Percentiles rank a stretch among this genome's conserved stretches.
Conservation (phyloP, 2,113 vertebrate species). For the Syngnathus scovelli region DNA sequence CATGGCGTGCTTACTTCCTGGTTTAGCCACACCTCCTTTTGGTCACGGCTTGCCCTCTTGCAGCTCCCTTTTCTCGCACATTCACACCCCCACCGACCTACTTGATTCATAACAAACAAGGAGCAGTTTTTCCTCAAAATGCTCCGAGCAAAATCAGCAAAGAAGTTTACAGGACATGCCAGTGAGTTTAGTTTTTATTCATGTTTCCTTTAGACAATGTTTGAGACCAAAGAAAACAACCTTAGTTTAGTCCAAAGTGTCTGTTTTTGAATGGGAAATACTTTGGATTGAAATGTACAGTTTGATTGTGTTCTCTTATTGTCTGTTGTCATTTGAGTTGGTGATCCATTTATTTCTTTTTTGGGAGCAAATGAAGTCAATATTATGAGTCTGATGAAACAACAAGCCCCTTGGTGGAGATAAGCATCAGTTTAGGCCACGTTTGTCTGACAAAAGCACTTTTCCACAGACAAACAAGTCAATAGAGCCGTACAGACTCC, state of each 20-base stretch:
- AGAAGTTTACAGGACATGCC: conserved; percentile 14
- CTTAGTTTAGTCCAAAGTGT: background rate
- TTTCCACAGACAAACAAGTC: background rate
- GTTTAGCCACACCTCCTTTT: conserved; percentile 26
- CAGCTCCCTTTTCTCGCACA: background rate
- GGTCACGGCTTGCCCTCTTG: background rate
- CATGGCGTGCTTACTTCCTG: background rate
- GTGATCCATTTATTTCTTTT: no score
- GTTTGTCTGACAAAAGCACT: background rate
- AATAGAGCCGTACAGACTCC: background rate
- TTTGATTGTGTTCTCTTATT: no score
- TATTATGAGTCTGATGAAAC: no score
- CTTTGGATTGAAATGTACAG: no score
- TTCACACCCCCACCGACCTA: background rate
- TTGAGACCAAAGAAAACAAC: background rate
- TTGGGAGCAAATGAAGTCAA: no score
- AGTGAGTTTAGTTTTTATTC: conserved; percentile 36
- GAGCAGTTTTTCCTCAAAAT: background rate
- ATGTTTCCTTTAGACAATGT: background rate
- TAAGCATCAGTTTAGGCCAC: background rate
- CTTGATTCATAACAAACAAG: background rate
- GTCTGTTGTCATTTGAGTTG: no score
- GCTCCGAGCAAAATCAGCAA: background rate
- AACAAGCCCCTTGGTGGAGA: no score
- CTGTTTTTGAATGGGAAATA: no score